phyloP scores from a whole-genome alignment of 64 coral and sea anemone genomes.

The Pocillopora verrucosa region DNA sequence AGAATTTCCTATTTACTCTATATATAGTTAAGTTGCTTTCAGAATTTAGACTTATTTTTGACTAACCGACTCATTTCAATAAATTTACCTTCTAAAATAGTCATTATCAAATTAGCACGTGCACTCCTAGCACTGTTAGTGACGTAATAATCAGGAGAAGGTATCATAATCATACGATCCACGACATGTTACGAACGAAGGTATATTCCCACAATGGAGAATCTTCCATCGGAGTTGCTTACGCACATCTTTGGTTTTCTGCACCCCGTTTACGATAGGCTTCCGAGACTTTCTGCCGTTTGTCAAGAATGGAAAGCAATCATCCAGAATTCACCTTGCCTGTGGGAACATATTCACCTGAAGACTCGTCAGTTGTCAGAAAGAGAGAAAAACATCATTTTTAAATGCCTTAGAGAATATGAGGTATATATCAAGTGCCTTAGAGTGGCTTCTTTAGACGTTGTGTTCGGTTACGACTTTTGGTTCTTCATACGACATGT shows the following conservation, averaged over 20 bases:
- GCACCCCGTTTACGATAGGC: constrained; percentile 24
- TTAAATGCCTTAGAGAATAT: constrained; percentile 9
- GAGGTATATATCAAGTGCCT: constrained; percentile 15
- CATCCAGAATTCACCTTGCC: constrained; percentile 8
- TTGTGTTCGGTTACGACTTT: constrained; percentile 7
- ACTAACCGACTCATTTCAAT: background rate
- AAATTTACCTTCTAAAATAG: background rate
- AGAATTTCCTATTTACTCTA: no score
- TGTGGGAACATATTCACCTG: constrained; percentile 40
- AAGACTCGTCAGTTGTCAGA: background rate
- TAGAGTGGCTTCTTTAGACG: constrained; percentile 5
- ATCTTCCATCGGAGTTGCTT: constrained; percentile 7
- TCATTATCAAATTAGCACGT: background rate
- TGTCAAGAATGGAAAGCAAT: constrained; percentile 25
- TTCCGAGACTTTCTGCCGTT: constrained; percentile 1
- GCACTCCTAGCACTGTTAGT: background rate
- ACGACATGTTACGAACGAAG: background rate
- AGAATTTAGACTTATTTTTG: no score
- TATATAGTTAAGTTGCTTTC: no score
- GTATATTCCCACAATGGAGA: background rate
- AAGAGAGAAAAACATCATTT: constrained; percentile 8
- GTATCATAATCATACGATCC: background rate
- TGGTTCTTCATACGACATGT: constrained; percentile 15
- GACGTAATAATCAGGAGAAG: background rate
- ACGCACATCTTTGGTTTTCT: constrained; percentile 9